Evolutionary conservation across 2,797 vertebrate species (phyloP).

Genomic region (Dromococcyx pavoninus): DNA sequence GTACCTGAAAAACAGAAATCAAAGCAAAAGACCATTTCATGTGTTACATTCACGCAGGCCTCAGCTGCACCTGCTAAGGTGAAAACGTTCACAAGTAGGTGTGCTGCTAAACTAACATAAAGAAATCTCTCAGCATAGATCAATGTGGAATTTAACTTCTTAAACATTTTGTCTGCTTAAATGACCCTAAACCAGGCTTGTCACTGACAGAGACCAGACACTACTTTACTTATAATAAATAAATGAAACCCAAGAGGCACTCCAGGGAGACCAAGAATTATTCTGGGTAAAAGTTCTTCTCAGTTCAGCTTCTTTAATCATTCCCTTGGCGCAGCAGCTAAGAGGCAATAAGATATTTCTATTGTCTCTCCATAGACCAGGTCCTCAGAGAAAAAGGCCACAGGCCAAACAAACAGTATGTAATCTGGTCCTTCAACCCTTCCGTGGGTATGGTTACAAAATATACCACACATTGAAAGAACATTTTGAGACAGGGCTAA

Average conservation of each 20-base stretch:
- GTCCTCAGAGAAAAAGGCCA: neutral
- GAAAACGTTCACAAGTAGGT: neutral
- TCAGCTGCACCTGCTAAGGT: neutral
- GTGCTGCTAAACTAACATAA: neutral
- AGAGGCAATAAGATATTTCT: conserved; percentile 1
- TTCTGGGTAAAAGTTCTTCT: neutral
- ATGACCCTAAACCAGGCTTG: neutral
- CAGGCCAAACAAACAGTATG: neutral
- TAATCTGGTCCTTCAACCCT: neutral
- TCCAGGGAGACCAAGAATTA: neutral
- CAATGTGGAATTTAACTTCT: neutral
- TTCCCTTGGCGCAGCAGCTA: neutral
- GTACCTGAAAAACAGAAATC: conserved; percentile 79
- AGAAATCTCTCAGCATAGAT: neutral
- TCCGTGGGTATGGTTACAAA: neutral
- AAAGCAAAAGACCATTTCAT: neutral
- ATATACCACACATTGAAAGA: neutral
- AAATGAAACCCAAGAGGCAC: neutral
- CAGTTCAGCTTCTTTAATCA: neutral
- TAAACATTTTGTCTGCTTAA: neutral
- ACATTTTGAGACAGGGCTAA: neutral
- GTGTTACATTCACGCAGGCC: neutral
- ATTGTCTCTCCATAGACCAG: neutral
- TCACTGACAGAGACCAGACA: neutral
- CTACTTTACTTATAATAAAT: neutral